Base-by-base conservation (phyloP, 2,113 vertebrate genomes). In the Crotalus horridus region DNA sequence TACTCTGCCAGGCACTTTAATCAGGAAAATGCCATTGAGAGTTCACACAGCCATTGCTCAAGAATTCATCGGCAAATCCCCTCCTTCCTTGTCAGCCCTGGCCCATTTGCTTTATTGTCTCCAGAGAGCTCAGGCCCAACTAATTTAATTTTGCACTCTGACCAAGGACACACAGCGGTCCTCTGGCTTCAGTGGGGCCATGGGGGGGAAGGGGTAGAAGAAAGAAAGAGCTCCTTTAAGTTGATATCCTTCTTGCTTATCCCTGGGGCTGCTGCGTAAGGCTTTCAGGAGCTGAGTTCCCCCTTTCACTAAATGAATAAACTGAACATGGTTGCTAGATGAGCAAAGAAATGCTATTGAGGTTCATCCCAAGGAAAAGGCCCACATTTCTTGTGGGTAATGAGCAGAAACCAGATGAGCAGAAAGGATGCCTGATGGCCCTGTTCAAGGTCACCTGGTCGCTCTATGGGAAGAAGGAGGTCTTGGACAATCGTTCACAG, bases 51-150 rank as follows among this genome's bases (percentile, higher is more conserved):
- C 29, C 92, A 29, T 89, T 85, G 55, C 48, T 90, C 88, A 90
- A 61, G 74, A 33, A 61, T 58, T 88, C 69, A 56, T 8, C 17
- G 33, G 33, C 74, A 43, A 39, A 33, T 20, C 33, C 51, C 88
- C 54, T 46, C 55, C 55, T 58, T 23, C 10, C 48, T 89, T 24
- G 39, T 89, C 81, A 56, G 46, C 55, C 48, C 92, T 54, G 88
- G 92, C 69, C 92, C 92, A 90, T 93, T 93, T 93, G 81, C 88
- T 93, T 90, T 93, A 93, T 93, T 86, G 87, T 93, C 74, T 93
- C 92, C 92, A 61, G 92, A 89, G 88, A 93, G 88, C 55, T 64
- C 55, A 86, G 92, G 92, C 92, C 92, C 92, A 90, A 93, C 92
- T 93, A 90, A 93, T 93, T 93, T 90, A 93, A 93, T 90, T 93